These are phyloP conservation scores for Arenaria interpres DNA, from an alignment of 2,113 vertebrate species.

Conservation along the genomic window DNA sequence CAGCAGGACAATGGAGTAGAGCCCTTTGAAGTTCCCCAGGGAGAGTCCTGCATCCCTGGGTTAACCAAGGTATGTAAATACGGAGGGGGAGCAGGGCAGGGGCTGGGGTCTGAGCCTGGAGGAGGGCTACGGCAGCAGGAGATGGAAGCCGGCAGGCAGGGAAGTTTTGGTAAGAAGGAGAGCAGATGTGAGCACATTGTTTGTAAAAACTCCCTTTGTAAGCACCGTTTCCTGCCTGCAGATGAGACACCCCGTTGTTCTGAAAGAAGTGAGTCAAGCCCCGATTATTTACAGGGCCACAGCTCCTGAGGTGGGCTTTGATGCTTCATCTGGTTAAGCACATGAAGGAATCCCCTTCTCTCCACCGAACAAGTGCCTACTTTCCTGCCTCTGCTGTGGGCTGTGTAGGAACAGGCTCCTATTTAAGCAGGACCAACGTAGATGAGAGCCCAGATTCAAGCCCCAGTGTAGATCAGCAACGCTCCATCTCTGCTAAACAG, in stretches of 20 bases:
- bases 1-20: background rate
- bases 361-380: background rate
- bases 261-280: background rate
- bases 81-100: background rate
- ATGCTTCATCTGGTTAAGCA: background rate
- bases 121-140: background rate
- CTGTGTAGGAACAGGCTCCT: background rate
- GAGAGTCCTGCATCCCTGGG: background rate
- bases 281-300: rapidly evolving
- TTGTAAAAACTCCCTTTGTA: background rate
- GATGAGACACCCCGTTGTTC: background rate
- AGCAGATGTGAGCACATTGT: background rate
- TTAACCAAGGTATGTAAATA: background rate
- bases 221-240: background rate
- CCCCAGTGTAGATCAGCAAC: background rate
- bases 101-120: background rate
- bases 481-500: background rate
- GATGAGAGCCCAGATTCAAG: background rate
- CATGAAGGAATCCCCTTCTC: background rate
- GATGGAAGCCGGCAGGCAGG: background rate
- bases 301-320: background rate
- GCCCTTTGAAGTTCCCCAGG: background rate
- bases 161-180: background rate
- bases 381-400: background rate
- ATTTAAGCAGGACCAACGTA: background rate